Evolutionary conservation across 2,113 vertebrate species (phyloP), one percentile per base, ranked within the genome.

Genomic region (Nyctibius bracteatus): DNA sequence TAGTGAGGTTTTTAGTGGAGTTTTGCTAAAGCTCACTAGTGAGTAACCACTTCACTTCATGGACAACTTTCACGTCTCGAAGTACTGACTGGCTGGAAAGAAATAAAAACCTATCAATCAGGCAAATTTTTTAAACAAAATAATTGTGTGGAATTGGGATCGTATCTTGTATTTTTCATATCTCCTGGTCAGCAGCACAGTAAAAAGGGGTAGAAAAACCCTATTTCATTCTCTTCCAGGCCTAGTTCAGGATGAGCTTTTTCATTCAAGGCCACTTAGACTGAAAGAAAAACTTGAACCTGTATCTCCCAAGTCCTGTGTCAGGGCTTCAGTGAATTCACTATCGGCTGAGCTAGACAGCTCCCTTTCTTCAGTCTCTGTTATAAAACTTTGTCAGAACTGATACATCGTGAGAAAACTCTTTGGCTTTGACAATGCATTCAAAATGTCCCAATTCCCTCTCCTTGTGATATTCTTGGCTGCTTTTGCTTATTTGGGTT

Each of bases 401-500:
- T 21, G 44, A 75, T 49, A 91, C 11, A 58, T 61, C 70, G n/a
- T n/a, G 54, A 82, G 73, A 79, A 94, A 96, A 87, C 20, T 75
- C 87, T 84, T 81, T 74, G 73, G 68, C 80, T 94, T 79, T 91
- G 52, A 91, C 73, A 81, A 25, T 81, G 54, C 49, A 49, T 46
- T 88, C 58, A 93, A 65, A 90, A 94, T 61, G 33, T 68, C 87
- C 66, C 81, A 91, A 1, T 85, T 90, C 37, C 12, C 70, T 79
- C 58, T 80, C 28, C 41, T 84, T 86, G 35, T 61, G 52, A 87
- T 95, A 37, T 78, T 88, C 57, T 92, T 92, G 77, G 37, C 65
- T 91, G 73, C 25, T 86, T 86, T 86, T 74, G 30, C 61, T 91
- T 94, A n/a, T 86, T 90, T 88, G 44, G 49, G 37, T 90, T 89